Evolutionary conservation across 2,797 vertebrate species (phyloP), one percentile per base, ranked within the genome.

Genomic region (Tolypeutes matacus): DNA sequence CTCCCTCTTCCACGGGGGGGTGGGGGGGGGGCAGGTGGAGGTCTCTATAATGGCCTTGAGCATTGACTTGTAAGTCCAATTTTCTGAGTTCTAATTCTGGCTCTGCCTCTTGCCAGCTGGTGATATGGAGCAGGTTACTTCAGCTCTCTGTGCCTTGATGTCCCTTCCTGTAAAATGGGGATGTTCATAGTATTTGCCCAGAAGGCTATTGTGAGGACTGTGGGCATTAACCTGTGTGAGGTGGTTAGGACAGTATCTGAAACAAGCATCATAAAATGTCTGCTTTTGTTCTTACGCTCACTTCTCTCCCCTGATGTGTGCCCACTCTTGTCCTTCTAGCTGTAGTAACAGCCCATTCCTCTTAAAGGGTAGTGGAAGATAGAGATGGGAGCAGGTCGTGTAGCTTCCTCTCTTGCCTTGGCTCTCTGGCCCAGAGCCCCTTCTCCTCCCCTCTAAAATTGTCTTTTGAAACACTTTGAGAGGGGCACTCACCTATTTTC

Each of bases 181-280:
- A 0, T 58, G 65, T 65, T 58, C 7, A 7, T 1, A 58, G 27
- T 29, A 17, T 53, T 64, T 25, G 85, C 12, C 10, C 29, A 5
- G 12, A 58, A 60, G 56, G 18, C 36, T 83, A 31, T 29, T 2
- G 3, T 14, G 60, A 56, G n/a, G 49, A 27, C 27, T 69, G 13
- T 49, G 60, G n/a, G 39, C 58, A 1, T 46, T 56, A 6, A 20
- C 0, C 7, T 12, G 20, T 4, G 9, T 21, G 1, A 23, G 13
- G 25, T 1, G 1, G 31, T 46, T 53, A 25, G 62, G 27, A 17
- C 0, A 1, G 14, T 42, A 31, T 29, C 20, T 31, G 34, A 77
- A 21, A 1, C 65, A 49, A 39, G 18, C 49, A 3, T 18, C 42
- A 17, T 7, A 0, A 34, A 5, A 1, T 21, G 42, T 70, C 64